Evolutionary conservation across 2,113 vertebrate genomes (phyloP), one percentile per base, ranked within the genome.

Genomic region (Empidonax alnorum): DNA sequence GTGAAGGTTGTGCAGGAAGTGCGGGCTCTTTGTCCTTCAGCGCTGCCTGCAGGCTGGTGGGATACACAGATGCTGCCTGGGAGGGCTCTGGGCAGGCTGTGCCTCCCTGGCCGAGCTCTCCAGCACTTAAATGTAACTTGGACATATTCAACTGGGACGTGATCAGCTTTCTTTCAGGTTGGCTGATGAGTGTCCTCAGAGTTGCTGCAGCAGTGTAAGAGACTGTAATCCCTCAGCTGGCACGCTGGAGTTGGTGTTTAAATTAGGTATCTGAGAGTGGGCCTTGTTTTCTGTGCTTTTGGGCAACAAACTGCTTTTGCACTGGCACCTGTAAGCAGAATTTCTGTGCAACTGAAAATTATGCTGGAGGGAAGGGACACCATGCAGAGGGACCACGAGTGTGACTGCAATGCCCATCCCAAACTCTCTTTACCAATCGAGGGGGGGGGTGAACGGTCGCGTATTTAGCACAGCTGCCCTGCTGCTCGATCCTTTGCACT

Each of bases 401-500:
- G 56, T 14, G 55, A n/a, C 22, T 19, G 4, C 10, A 10, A 22
- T 9, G 62, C 46, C 16, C 4, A 0, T 14, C 37, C 23, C 17
- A 4, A 1, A 3, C 24, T 19, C 3, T 16, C 15, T 52, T n/a
- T 24, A 30, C 20, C 4, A 11, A 17, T 1, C 9, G 17, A 14
- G 24, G n/a, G 46, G 35, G 35, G 35, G 24, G 31, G 39, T 3
- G 25, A 47, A 23, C 2, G 13, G 15, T 25, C 6, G 0, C 3
- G 0, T 5, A 2, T 5, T 39, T 14, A 20, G 44, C 56, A 21
- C 18, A 53, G 3, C 9, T 47, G 21, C 16, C 18, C 11, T 27
- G 4, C 0, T 6, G 1, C 20, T 69, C 10, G 1, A 0, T 35
- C 63, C 11, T 35, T 30, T 35, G 6, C 17, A 41, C 30, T 37